Evolutionary conservation across 2,113 vertebrate genomes (phyloP), one percentile per base, ranked within the genome.

Genomic region (Romanogobio albipinnatus): DNA sequence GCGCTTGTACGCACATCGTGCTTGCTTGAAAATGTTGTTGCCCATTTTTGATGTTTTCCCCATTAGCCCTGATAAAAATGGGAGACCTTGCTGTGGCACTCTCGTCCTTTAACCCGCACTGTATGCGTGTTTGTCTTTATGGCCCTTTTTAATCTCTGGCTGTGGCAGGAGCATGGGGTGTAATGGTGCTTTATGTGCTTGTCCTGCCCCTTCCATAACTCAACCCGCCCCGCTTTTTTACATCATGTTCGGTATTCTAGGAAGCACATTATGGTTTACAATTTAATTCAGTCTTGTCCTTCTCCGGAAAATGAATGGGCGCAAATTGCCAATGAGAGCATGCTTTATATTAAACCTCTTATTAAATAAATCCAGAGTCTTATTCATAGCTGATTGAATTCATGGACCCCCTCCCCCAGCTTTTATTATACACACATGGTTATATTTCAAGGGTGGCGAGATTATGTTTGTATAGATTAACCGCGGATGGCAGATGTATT

Each of bases 131-230:
- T 77, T 64, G 58, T 82, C 11, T 82, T 85, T 77, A 85, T 73
- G 56, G 68, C 62, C 75, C 39, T 49, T 56, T 83, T 83, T 84
- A 75, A 47, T 86, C 78, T 74, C 47, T 49, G 53, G 84, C 80
- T 22, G 5, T n/a, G 80, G 73, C 66, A 61, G 74, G 62, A 76
- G n/a, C n/a, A 0, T 79, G 45, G 19, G 76, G 79, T 83, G 83
- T 64, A 58, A 49, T 62, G 43, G 29, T 78, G 43, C 76, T 88
- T 87, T 87, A 86, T 84, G 75, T 75, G 61, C 53, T 51, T 81
- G 19, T 66, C 75, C 74, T 80, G 80, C 26, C 43, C 64, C 81
- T 11, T 51, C 70, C 61, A 84, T 84, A 81, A 86, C 22, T 88
- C 70, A 70, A 68, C 84, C 76, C 22, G 13, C 19, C 75, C 66